Conservation (phyloP, 2,888 invertebrate genomes). For the Nymphalis urticae region DNA sequence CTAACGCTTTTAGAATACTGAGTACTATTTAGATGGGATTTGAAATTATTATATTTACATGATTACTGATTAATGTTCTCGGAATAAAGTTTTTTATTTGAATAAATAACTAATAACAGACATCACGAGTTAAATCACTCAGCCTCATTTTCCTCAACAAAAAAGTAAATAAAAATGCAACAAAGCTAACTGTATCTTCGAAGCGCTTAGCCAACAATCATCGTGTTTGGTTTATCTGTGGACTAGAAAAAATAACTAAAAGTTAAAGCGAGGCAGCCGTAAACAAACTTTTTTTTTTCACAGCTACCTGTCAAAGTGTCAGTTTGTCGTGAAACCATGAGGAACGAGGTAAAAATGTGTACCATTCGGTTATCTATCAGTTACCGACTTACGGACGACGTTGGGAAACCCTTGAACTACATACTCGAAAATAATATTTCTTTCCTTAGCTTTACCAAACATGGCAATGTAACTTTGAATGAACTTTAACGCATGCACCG, state of each 20-base stretch:
- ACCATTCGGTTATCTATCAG: conserved; percentile 24
- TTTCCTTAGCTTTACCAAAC: conserved; percentile 17
- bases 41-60: background rate
- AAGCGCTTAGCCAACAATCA: conserved; percentile 1
- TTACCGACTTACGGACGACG: conserved; percentile 11
- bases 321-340: conserved; percentile 30
- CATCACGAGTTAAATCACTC: background rate
- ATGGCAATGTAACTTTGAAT: background rate
- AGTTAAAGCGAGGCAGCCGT: background rate
- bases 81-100: background rate
- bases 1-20: conserved; percentile 18
- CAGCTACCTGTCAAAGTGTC: conserved; percentile 38
- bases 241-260: conserved; percentile 2
- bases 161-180: conserved; percentile 1
- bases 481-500: background rate
- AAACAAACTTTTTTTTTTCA: conserved; percentile 23
- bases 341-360: conserved; percentile 31
- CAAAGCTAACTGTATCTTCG: background rate
- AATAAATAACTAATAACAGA: too few relatives aligned
- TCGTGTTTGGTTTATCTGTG: conserved; percentile 9
- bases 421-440: conserved; percentile 17
- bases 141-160: background rate
- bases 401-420: conserved; percentile 32
- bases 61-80: background rate
- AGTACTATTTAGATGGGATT: conserved; percentile 3